phyloP scores from a whole-genome alignment of 2,888 invertebrate species.

The Phyllotreta cruciferae region DNA sequence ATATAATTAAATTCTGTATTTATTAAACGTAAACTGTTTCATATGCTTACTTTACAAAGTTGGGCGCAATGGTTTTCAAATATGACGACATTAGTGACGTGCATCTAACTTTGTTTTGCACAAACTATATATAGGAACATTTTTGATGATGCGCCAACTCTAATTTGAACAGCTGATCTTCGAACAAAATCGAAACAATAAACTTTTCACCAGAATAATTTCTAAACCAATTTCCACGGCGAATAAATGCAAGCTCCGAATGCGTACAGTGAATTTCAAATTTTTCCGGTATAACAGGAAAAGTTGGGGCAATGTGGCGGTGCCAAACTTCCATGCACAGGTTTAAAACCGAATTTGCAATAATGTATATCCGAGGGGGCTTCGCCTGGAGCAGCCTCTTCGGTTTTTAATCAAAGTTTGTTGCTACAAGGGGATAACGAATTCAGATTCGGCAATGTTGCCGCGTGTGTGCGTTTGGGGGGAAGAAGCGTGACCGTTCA shows the following conservation, averaged over 20 bases:
- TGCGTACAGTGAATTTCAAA: slow-evolving; percentile 16
- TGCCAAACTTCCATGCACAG: slow-evolving; percentile 22
- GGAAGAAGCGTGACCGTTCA: slow-evolving; percentile 15
- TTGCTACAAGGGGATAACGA: slow-evolving; percentile 10
- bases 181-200: no score
- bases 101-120: no score
- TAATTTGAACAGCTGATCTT: no score
- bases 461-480: neutral
- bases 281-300: slow-evolving; percentile 18
- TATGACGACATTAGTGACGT: no score
- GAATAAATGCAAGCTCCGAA: slow-evolving; percentile 13
- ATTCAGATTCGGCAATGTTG: slow-evolving; percentile 19
- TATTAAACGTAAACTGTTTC: no score
- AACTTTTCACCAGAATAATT: neutral
- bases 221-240: neutral
- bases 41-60: no score
- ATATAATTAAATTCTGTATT: no score
- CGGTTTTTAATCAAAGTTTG: slow-evolving; percentile 24
- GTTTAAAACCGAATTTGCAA: slow-evolving; percentile 26
- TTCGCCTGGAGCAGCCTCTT: slow-evolving; percentile 21
- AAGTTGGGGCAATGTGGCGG: slow-evolving; percentile 24
- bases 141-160: no score
- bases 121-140: no score
- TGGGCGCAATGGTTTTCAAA: no score
- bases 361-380: slow-evolving; percentile 12